Conservation (phyloP, 1,140 invertebrate genomes). For the Eriosoma lanigerum region DNA sequence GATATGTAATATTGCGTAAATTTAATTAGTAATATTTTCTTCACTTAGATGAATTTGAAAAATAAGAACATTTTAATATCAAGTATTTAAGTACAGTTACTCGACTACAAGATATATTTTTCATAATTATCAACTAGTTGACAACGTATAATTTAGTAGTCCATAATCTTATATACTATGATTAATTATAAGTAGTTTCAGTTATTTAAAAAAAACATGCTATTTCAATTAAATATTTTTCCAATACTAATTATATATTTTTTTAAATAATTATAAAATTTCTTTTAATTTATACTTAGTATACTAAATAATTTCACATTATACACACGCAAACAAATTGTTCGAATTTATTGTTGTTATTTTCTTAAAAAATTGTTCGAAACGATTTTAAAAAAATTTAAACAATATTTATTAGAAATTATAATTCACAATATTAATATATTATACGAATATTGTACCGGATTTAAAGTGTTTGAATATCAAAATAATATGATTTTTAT, state of each 20-base stretch:
- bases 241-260: no score
- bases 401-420: no score
- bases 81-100: constrained; percentile 19
- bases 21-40: neutral
- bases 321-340: neutral
- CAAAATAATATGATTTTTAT: no score
- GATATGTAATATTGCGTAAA: neutral
- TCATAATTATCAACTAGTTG: neutral
- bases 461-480: no score
- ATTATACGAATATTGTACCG: no score
- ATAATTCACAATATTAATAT: no score
- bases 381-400: no score
- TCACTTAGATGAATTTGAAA: neutral
- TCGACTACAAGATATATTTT: neutral
- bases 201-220: neutral
- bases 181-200: neutral
- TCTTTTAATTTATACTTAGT: neutral
- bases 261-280: neutral
- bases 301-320: neutral
- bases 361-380: no score
- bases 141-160: constrained; percentile 1
- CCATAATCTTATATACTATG: constrained; percentile 23
- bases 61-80: constrained; percentile 7
- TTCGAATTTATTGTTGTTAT: no score
- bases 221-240: neutral